Evolutionary conservation across 2,113 vertebrate species (phyloP).

Genomic region (Cyprinodon brontotheroides): DNA sequence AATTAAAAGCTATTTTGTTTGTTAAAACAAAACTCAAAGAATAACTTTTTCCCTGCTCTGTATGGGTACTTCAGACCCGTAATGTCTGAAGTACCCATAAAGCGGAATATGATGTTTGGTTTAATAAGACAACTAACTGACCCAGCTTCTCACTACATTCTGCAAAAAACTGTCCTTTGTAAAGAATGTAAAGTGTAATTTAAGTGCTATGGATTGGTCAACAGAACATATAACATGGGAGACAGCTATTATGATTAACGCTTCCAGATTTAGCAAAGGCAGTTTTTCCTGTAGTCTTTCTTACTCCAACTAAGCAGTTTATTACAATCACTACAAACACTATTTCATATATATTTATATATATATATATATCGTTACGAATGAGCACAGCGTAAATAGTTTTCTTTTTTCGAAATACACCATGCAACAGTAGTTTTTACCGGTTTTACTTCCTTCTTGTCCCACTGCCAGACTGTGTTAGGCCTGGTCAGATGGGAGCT

Average conservation of each 20-base stretch:
- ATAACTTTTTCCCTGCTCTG: neutral
- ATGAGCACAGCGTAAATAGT: neutral
- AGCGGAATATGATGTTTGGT: neutral
- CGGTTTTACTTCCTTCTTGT: conserved; percentile 11
- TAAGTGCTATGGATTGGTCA: too few relatives aligned
- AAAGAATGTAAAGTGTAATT: neutral
- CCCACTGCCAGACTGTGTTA: conserved; percentile 4
- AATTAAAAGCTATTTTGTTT: neutral
- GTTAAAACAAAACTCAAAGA: too few relatives aligned
- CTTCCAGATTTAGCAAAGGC: neutral
- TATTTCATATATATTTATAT: neutral
- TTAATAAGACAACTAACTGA: neutral
- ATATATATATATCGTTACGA: neutral
- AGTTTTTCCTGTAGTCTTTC: neutral
- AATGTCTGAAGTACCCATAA: neutral
- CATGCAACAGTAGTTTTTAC: neutral
- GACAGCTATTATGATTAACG: neutral
- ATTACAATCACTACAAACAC: neutral
- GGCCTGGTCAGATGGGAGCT: conserved; percentile 42
- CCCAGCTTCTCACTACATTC: neutral
- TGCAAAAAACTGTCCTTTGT: neutral
- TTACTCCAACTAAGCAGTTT: neutral
- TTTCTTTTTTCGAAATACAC: neutral
- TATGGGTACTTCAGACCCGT: neutral
- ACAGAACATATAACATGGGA: neutral